Conservation (phyloP, 2,113 vertebrate genomes). For the Cyprinus carpio region DNA sequence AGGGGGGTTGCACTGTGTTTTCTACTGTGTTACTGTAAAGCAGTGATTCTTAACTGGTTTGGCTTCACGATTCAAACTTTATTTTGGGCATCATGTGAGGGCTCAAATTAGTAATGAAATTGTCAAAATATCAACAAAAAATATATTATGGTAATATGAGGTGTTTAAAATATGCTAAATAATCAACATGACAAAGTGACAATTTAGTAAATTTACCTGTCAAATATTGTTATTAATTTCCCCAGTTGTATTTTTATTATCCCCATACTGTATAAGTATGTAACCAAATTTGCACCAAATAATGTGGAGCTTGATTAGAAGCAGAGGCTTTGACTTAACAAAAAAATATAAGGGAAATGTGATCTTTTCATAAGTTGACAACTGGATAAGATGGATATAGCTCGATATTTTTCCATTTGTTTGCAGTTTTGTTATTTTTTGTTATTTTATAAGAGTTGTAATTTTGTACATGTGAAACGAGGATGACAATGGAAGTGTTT, state of each 20-base stretch:
- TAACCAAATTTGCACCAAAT: not conserved
- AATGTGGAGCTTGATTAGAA: not conserved
- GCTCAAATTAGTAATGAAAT: not conserved
- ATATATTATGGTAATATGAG: not conserved
- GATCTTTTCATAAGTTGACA: not conserved
- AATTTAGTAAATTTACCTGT: not conserved
- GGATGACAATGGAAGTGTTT: constrained; percentile 66
- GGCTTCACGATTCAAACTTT: not conserved
- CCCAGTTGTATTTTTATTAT: too few species aligned
- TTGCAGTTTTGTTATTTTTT: not conserved
- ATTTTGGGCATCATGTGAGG: not conserved
- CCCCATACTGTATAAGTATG: too few species aligned
- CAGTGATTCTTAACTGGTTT: not conserved
- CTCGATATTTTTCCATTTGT: too few species aligned
- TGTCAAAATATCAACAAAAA: not conserved
- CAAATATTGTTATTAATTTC: not conserved
- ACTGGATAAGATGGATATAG: not conserved
- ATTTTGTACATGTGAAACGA: not conserved
- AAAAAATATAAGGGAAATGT: not conserved
- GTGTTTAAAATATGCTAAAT: too few species aligned
- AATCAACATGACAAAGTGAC: not conserved
- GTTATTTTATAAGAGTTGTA: not conserved
- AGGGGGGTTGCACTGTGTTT: not conserved
- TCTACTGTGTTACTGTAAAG: not conserved
- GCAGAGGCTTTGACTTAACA: not conserved